Base-by-base conservation (phyloP, 2,797 vertebrate genomes). In the Gephyroberyx darwinii region DNA sequence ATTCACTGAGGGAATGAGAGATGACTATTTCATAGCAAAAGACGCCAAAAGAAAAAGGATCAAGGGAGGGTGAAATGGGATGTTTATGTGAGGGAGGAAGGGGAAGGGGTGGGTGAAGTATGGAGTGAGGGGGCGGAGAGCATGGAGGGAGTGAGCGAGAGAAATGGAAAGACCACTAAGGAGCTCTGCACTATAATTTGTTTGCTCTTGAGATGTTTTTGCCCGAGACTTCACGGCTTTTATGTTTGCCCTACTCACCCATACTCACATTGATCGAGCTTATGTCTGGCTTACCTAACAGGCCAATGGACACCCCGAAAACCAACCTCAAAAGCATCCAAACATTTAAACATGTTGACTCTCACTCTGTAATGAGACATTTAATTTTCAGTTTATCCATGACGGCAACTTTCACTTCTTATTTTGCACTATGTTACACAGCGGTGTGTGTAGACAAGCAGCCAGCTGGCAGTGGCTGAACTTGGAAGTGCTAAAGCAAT, bases 181-280 rank as follows among this genome's bases (percentile, higher is more conserved):
- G 37, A 75, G 37, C 5, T 61, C 8, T 12, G 2, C 14, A 5
- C 8, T 33, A 20, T 5, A 31, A 50, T 55, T 19, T 7, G 66
- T 71, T 58, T 50, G 30, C 14, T 26, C 13, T 39, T 57, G 12
- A 22, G 41, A 43, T 14, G 41, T 13, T 43, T 63, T 55, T 69
- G 53, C 73, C 55, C 16, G 13, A 52, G n/a, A n/a, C n/a, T n/a
- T 41, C 13, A 56, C 31, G 9, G 37, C 8, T 67, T 63, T 41
- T 8, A 12, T 26, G 4, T 2, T 37, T 19, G 12, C 13, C 30
- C 26, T 70, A 9, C 41, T 55, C 22, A 26, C 13, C 10, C 37
- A 19, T 17, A 10, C 39, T 41, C 31, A n/a, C n/a, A n/a, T n/a
- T n/a, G n/a, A n/a, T n/a, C n/a, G n/a, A 26, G 8, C 39, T 41